phyloP scores from a whole-genome alignment of 2,888 invertebrate genomes.

The Scrobipalpa costella region DNA sequence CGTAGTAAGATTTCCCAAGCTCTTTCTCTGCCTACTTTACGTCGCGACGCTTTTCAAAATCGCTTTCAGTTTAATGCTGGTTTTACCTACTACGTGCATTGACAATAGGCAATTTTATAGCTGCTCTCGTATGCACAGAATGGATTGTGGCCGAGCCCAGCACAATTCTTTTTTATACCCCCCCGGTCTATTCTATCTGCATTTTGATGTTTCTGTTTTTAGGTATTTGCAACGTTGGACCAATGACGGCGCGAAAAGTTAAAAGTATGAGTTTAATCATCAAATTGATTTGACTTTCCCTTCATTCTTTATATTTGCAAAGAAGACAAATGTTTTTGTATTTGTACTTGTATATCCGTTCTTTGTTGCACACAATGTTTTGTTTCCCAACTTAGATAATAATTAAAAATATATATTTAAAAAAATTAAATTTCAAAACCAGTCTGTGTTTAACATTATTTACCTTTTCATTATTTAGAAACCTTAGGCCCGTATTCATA shows the following conservation, averaged over 20 bases:
- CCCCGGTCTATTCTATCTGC: constrained; percentile 18
- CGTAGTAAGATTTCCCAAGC: not conserved
- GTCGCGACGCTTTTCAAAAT: constrained; percentile 63
- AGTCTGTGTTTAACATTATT: too few relatives aligned
- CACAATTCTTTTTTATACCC: constrained; percentile 24
- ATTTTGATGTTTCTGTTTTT: constrained; percentile 14
- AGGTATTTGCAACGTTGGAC: not conserved
- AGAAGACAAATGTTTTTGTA: too few relatives aligned
- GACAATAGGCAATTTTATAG: constrained; percentile 70
- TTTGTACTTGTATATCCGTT: too few relatives aligned
- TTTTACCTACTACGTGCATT: constrained; percentile 66
- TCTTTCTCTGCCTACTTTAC: constrained; percentile 46
- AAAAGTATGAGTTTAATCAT: too few relatives aligned
- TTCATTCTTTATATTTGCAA: too few relatives aligned
- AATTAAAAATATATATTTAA: too few relatives aligned
- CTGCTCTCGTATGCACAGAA: constrained; percentile 49
- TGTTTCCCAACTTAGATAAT: too few relatives aligned
- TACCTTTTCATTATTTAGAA: too few relatives aligned
- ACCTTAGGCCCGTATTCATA: too few relatives aligned
- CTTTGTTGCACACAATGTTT: too few relatives aligned
- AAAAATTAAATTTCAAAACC: too few relatives aligned
- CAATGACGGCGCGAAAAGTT: not conserved
- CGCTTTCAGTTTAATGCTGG: constrained; percentile 68
- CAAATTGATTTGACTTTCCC: too few relatives aligned
- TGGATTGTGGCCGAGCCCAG: constrained; percentile 34